These are phyloP conservation scores for Clarias laeviceps DNA, from an alignment of 2,797 vertebrate species.

Conservation along the genomic window DNA sequence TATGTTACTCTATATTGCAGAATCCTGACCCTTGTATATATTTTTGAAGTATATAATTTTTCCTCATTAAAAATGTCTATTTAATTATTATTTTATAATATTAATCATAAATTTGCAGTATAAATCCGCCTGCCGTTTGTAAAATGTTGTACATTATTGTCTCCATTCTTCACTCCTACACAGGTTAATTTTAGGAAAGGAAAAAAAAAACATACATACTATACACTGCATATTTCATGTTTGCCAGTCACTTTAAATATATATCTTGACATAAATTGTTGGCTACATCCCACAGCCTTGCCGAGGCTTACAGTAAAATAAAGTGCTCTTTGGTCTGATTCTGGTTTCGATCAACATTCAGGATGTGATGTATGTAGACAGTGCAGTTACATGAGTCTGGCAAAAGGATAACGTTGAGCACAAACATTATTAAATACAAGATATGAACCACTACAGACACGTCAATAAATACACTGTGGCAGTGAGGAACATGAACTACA, in stretches of 20 bases:
- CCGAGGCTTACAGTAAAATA: background rate
- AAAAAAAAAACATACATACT: background rate
- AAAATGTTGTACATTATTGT: background rate
- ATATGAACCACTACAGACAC: conserved; percentile 23
- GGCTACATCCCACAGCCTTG: background rate
- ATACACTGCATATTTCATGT: background rate
- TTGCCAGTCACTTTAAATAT: background rate
- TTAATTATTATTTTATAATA: no score
- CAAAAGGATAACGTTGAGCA: conserved; percentile 2
- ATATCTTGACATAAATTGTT: background rate
- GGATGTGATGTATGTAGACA: conserved; percentile 6
- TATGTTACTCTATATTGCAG: no score
- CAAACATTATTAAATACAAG: conserved; percentile 26
- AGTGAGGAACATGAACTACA: conserved; percentile 20
- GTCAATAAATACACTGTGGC: conserved; percentile 16
- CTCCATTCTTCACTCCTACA: background rate
- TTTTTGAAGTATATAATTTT: no score
- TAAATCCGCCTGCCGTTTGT: background rate
- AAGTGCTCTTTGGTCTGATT: conserved; percentile 1
- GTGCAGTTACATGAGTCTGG: background rate
- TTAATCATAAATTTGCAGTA: no score
- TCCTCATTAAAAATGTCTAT: no score
- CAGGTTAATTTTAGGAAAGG: background rate
- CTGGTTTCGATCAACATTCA: conserved; percentile 3
- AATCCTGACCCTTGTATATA: no score